Conservation (phyloP, 2,113 vertebrate genomes). For the Phoxinus phoxinus region DNA sequence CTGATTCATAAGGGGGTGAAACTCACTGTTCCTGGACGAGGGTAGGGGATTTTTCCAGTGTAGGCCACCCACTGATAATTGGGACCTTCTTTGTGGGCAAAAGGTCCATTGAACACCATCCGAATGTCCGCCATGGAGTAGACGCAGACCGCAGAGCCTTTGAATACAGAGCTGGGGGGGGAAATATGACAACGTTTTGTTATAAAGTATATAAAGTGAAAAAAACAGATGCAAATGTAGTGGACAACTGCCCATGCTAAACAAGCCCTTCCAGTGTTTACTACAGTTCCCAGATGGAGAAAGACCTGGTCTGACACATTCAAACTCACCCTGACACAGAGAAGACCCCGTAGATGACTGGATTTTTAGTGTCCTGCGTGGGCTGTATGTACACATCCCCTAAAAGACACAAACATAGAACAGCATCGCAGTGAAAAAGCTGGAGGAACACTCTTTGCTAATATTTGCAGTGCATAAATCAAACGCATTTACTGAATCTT, state of each 20-base stretch:
- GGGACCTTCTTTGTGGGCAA: conserved; percentile 97
- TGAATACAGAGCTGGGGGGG: conserved; percentile 89
- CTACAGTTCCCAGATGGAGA: conserved; percentile 3
- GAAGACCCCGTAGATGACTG: conserved; percentile 94
- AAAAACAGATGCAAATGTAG: background rate
- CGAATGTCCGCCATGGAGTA: conserved; percentile 98
- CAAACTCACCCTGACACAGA: conserved; percentile 90
- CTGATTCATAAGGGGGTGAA: conserved; percentile 8
- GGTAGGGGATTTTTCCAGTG: conserved; percentile 96
- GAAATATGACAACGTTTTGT: background rate
- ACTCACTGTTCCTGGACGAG: conserved; percentile 93
- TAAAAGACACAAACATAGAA: conserved; percentile 67
- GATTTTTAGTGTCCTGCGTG: conserved; percentile 94
- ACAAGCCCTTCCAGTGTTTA: background rate
- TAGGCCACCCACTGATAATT: conserved; percentile 99
- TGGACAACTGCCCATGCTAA: background rate
- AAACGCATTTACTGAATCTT: conserved; percentile 3
- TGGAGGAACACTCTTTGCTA: background rate
- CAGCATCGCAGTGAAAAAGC: background rate
- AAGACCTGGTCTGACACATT: conserved; percentile 4
- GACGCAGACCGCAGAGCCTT: conserved; percentile 94
- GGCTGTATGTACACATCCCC: conserved; percentile 97
- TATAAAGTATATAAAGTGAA: background rate
- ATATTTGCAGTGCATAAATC: conserved; percentile 46
- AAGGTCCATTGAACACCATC: conserved; percentile 98